phyloP scores from a whole-genome alignment of 2,888 invertebrate species.

The Mactromeris polynyma region DNA sequence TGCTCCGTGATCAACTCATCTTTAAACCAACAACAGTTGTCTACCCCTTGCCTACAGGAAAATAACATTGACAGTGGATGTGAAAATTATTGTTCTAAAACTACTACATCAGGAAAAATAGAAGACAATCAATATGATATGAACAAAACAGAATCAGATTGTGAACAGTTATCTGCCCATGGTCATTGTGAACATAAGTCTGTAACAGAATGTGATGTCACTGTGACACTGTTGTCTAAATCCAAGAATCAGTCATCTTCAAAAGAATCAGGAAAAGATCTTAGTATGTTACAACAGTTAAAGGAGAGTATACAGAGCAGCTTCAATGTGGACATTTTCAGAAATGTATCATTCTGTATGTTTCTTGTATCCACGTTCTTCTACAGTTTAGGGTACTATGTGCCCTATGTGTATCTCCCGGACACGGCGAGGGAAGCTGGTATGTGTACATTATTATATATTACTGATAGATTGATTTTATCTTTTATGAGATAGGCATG shows the following conservation, averaged over 20 bases:
- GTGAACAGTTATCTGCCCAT: background rate
- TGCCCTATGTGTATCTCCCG: conserved; percentile 96
- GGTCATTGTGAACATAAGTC: background rate
- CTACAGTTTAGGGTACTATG: conserved; percentile 96
- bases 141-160: background rate
- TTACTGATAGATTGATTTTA: background rate
- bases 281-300: background rate
- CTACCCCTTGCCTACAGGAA: background rate
- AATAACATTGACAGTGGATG: background rate
- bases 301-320: background rate
- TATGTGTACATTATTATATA: conserved; percentile 37
- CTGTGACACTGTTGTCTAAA: background rate
- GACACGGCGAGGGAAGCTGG: conserved; percentile 89
- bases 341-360: conserved; percentile 92
- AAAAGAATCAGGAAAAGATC: background rate
- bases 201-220: background rate
- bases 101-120: background rate
- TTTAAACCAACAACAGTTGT: background rate
- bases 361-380: conserved; percentile 96
- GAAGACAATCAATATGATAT: background rate
- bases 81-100: background rate
- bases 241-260: background rate
- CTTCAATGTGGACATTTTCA: conserved; percentile 36
- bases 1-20: background rate
- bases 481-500: too few species aligned